Evolutionary conservation across 30 jellyfish, hydroid and myxozoan genomes (phyloP), one percentile per base, ranked within the genome.

Genomic region (Rhopilema esculentum): DNA sequence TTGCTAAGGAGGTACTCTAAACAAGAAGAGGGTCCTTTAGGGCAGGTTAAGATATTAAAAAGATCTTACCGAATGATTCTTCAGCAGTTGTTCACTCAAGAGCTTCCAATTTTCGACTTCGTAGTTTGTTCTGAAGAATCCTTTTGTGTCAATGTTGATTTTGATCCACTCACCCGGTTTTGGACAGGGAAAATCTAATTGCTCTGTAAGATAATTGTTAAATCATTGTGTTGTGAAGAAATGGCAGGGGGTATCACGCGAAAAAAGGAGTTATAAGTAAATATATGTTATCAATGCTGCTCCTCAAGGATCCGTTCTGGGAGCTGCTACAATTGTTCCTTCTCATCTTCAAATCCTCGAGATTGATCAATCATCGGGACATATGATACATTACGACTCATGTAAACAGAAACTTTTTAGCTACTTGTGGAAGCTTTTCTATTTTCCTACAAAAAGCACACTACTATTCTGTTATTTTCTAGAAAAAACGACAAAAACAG

Each of bases 81-180:
- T 64, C 51, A 40, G n/a, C 25, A 93, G 97, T 66, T 93, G 98
- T 12, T 82, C 29, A 22, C 92, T 67, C 8, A 93, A 78, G 0
- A 85, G 83, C n/a, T 69, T 62, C 98, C 98, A 93, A 52, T 93
- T 88, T 21, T 77, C 90, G 0, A 28, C 90, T 15, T 88, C 97
- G 48, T 93, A 93, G 49, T 83, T 88, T 20, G 84, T 78, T 51
- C 98, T 93, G 79, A 79, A 93, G 75, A 88, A 93, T 25, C 97
- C 97, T 20, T 72, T 81, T 25, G 69, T 76, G 62, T 81, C 96
- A 0, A 23, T 50, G 76, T 93, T 93, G 21, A 72, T 49, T 76
- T 93, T 93, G 24, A 93, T 93, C 98, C 98, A 93, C 26, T 96
- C 98, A 2, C 82, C 87, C 0, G 80, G 70, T 0, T 69, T 53